A percentile compares a stretch with the other conserved stretches of the same genome.
phyloP scores from a whole-genome alignment of 2,888 invertebrate species.

The Yponomeuta cagnagella region DNA sequence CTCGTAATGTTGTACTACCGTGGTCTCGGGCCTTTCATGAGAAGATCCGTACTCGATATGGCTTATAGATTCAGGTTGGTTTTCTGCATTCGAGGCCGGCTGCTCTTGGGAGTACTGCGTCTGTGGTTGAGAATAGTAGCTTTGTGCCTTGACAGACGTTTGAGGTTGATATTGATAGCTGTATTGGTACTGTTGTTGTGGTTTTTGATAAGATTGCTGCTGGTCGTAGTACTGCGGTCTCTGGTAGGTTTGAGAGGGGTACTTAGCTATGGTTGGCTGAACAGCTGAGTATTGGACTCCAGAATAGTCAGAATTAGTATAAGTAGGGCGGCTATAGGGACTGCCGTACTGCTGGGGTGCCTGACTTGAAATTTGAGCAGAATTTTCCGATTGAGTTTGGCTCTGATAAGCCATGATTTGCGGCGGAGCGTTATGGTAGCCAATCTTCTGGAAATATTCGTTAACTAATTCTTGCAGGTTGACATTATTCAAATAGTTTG shows the following conservation, averaged over 20 bases:
- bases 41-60: conserved; percentile 37
- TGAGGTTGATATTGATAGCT: background rate
- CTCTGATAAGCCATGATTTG: conserved; percentile 54
- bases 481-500: conserved; percentile 69
- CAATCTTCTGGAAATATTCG: conserved; percentile 68
- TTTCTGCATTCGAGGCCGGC: conserved; percentile 27
- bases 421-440: conserved; percentile 57
- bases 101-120: conserved; percentile 47
- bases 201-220: conserved; percentile 21
- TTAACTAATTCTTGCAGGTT: conserved; percentile 73
- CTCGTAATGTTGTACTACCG: conserved; percentile 16
- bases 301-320: conserved; percentile 59
- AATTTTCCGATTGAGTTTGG: conserved; percentile 28
- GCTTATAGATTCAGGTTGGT: conserved; percentile 23
- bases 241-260: conserved; percentile 34
- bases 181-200: background rate
- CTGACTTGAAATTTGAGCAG: conserved; percentile 29
- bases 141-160: background rate
- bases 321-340: conserved; percentile 57
- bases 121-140: conserved; percentile 38
- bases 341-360: conserved; percentile 54
- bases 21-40: conserved; percentile 29
- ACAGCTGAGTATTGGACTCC: conserved; percentile 68
- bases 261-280: conserved; percentile 67
- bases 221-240: conserved; percentile 33